phyloP scores from a whole-genome alignment of 37 sponge, comb jelly and placozoan species.

The Cliona cf. orientalis region DNA sequence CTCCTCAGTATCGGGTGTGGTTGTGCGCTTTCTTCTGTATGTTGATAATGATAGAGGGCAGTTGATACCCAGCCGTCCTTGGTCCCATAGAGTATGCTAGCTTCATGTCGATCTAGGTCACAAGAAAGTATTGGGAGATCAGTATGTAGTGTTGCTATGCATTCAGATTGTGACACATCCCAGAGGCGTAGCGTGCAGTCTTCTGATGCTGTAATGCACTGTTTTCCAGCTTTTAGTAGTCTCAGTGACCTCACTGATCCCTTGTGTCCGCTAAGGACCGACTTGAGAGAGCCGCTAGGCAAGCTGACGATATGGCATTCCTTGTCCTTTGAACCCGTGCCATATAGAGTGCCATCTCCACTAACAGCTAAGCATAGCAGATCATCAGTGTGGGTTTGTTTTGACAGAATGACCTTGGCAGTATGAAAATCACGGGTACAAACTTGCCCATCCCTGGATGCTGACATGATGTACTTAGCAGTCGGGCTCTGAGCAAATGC shows the following conservation, averaged over 20 bases:
- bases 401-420: constrained; percentile 14
- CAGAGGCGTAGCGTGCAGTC: constrained; percentile 31
- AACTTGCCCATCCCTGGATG: constrained; percentile 31
- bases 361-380: constrained; percentile 11
- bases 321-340: constrained; percentile 24
- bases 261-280: constrained; percentile 57
- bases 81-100: constrained; percentile 44
- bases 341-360: constrained; percentile 15
- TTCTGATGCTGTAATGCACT: constrained; percentile 36
- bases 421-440: constrained; percentile 51
- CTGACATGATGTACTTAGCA: constrained; percentile 45
- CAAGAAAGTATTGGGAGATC: constrained; percentile 31
- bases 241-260: constrained; percentile 27
- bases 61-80: constrained; percentile 53
- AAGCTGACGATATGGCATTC: constrained; percentile 1
- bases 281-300: constrained; percentile 13
- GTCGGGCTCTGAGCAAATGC: constrained; percentile 13
- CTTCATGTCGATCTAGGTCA: not conserved
- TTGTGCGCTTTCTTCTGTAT: not conserved
- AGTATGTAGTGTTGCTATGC: constrained; percentile 24
- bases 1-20: constrained; percentile 1
- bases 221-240: constrained; percentile 9
- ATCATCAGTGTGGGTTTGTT: not conserved
- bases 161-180: constrained; percentile 3
- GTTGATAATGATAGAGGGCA: not conserved